Conservation (phyloP, 2,888 invertebrate genomes). For the Eupithecia inturbata region DNA sequence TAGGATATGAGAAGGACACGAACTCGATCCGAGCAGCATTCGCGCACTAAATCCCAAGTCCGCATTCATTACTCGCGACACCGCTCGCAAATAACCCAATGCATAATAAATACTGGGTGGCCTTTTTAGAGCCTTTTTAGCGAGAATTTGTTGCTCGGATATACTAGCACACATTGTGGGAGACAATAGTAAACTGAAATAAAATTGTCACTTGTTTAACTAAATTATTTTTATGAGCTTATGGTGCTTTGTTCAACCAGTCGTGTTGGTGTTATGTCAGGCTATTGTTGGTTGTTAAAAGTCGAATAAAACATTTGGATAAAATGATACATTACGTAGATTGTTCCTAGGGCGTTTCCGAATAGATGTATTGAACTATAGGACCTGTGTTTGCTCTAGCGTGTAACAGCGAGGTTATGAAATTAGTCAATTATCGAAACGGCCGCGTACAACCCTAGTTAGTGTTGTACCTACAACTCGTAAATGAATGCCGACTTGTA, state of each 20-base stretch:
- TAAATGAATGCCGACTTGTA: constrained; percentile 8
- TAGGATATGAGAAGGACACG: constrained; percentile 28
- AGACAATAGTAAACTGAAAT: constrained; percentile 18
- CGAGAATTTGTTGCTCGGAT: constrained; percentile 28
- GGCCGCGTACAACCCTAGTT: constrained; percentile 22
- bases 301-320: not conserved
- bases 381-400: not conserved
- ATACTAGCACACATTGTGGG: constrained; percentile 16
- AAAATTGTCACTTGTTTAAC: constrained; percentile 9
- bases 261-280: not conserved
- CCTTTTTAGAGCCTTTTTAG: constrained; percentile 33
- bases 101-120: constrained; percentile 52
- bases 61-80: constrained; percentile 53
- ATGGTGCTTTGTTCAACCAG: not conserved
- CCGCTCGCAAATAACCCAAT: constrained; percentile 55
- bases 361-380: not conserved
- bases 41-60: constrained; percentile 41
- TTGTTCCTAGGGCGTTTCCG: not conserved
- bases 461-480: not conserved
- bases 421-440: constrained; percentile 29
- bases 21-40: constrained; percentile 11
- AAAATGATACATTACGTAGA: not conserved
- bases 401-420: constrained; percentile 16
- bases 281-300: not conserved
- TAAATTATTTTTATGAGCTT: constrained; percentile 7